A percentile compares a stretch with the other conserved stretches of the same genome.
These are phyloP conservation scores for Drosophila pullipes DNA, from an alignment of 2,888 invertebrate genomes.

Conservation along the genomic window DNA sequence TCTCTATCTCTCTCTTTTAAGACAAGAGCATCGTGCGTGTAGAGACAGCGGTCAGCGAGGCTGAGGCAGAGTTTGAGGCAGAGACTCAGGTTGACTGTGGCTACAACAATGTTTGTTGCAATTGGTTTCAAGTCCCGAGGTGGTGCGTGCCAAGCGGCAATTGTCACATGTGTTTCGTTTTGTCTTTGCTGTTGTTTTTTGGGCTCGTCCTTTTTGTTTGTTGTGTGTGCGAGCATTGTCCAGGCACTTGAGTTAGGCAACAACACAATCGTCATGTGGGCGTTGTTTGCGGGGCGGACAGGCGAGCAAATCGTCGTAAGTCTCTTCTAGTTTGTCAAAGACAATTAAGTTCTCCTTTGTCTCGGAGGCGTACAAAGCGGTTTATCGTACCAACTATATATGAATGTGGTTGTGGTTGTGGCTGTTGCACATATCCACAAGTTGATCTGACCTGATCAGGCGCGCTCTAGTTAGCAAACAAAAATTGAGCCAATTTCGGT, in stretches of 20 bases:
- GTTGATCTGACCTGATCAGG: neutral
- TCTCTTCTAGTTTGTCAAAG: conserved; percentile 65
- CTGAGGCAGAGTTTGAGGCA: conserved; percentile 16
- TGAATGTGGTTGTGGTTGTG: conserved; percentile 6
- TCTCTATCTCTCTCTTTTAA: conserved; percentile 22
- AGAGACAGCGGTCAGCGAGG: conserved; percentile 22
- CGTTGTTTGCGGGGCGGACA: conserved; percentile 59
- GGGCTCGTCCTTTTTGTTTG: conserved; percentile 16
- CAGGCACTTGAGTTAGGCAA: conserved; percentile 45
- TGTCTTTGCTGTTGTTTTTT: conserved; percentile 28
- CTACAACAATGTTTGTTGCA: neutral
- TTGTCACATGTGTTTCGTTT: conserved; percentile 62
- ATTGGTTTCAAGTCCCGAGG: conserved; percentile 6
- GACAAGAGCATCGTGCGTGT: conserved; percentile 65
- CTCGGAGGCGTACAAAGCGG: conserved; percentile 65
- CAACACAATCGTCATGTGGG: conserved; percentile 42
- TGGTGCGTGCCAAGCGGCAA: conserved; percentile 69
- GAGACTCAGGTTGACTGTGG: conserved; percentile 1
- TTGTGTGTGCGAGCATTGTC: conserved; percentile 45
- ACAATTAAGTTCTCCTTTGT: conserved; percentile 66
- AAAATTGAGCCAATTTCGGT: conserved; percentile 67
- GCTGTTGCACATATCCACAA: neutral
- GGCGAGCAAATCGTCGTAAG: conserved; percentile 57
- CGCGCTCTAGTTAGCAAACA: conserved; percentile 61
- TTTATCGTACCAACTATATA: conserved; percentile 23